phyloP scores from a whole-genome alignment of 2,888 invertebrate species.

The Euphydryas editha region DNA sequence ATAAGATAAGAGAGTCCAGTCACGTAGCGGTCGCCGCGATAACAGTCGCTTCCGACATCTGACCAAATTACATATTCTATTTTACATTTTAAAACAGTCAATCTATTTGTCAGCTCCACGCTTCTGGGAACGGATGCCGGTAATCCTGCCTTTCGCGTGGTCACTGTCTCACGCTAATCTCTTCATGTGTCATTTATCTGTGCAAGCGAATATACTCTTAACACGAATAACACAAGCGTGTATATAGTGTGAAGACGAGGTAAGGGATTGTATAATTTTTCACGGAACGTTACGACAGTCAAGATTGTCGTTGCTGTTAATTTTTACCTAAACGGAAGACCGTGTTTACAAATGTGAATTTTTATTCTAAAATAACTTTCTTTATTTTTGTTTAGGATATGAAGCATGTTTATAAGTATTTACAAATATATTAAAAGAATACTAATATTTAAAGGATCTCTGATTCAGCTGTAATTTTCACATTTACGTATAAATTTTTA shows the following conservation, averaged over 20 bases:
- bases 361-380: background rate
- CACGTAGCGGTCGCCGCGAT: constrained; percentile 36
- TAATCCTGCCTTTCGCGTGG: constrained; percentile 51
- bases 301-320: constrained; percentile 12
- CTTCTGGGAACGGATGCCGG: constrained; percentile 66
- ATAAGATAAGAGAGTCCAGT: constrained; percentile 36
- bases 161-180: constrained; percentile 29
- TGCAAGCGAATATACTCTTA: constrained; percentile 11
- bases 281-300: constrained; percentile 20
- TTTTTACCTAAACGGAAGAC: background rate
- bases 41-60: constrained; percentile 46
- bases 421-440: no score
- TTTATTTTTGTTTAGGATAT: background rate
- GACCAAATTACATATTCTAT: constrained; percentile 38
- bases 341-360: background rate
- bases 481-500: no score
- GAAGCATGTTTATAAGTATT: background rate
- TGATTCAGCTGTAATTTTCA: no score
- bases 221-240: background rate
- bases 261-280: constrained; percentile 20
- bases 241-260: background rate
- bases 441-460: background rate
- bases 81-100: constrained; percentile 55
- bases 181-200: background rate
- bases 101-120: constrained; percentile 53